Evolutionary conservation across 2,888 invertebrate genomes (phyloP).

Genomic region (Nemapogon koenigi): DNA sequence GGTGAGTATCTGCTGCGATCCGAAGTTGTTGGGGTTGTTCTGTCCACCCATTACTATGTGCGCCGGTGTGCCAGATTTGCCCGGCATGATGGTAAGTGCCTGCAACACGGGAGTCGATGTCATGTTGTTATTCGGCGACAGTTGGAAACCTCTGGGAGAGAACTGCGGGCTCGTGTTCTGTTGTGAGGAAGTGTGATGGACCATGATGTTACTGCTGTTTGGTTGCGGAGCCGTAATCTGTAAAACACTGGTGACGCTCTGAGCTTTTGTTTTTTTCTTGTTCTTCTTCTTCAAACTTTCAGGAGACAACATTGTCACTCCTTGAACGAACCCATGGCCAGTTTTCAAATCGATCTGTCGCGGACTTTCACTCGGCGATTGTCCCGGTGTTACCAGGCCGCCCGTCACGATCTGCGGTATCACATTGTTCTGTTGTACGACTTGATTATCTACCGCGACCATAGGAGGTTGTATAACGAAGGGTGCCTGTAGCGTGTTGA

Average conservation of each 20-base stretch:
- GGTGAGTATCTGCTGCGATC: slow-evolving; percentile 73
- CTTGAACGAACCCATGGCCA: slow-evolving; percentile 41
- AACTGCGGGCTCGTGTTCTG: slow-evolving; percentile 61
- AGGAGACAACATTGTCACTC: slow-evolving; percentile 68
- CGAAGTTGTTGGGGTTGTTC: slow-evolving; percentile 64
- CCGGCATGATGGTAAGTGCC: slow-evolving; percentile 78
- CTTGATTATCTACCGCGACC: slow-evolving; percentile 77
- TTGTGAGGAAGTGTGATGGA: slow-evolving; percentile 54
- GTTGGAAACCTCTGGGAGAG: slow-evolving; percentile 77
- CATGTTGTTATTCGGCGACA: slow-evolving; percentile 72
- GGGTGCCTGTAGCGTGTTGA: slow-evolving; percentile 80
- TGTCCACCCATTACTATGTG: slow-evolving; percentile 82
- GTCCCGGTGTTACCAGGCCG: slow-evolving; percentile 66
- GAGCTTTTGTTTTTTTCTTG: slow-evolving; percentile 75
- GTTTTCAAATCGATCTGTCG: slow-evolving; percentile 65
- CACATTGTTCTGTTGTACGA: slow-evolving; percentile 72
- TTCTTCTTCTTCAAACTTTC: slow-evolving; percentile 71
- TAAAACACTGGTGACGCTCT: slow-evolving; percentile 74
- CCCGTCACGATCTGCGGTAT: slow-evolving; percentile 74
- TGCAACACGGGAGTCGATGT: slow-evolving; percentile 75
- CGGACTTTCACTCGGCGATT: slow-evolving; percentile 44
- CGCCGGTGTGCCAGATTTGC: slow-evolving; percentile 74
- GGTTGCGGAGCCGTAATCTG: slow-evolving; percentile 73
- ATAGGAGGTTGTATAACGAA: slow-evolving; percentile 81
- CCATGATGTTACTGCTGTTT: slow-evolving; percentile 68